Percentiles rank a stretch among this genome's conserved stretches.
Evolutionary conservation across 2,888 invertebrate species (phyloP).

Genomic region (Leucophenga maculata): DNA sequence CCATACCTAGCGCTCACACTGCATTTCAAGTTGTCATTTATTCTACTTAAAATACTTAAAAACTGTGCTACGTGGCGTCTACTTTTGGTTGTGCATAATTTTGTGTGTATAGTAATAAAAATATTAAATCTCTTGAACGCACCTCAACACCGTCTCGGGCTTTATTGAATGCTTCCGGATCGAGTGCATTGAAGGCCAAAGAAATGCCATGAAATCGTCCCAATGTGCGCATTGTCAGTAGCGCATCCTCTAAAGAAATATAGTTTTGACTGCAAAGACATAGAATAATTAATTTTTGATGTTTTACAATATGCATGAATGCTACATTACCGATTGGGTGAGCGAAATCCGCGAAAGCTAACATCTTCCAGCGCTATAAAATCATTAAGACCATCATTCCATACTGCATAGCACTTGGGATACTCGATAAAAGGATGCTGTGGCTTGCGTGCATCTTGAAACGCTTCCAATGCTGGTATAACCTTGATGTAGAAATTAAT

Average conservation of each 20-base stretch:
- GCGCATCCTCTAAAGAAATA: conserved; percentile 72
- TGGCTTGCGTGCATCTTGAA: conserved; percentile 58
- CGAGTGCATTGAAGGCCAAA: conserved; percentile 76
- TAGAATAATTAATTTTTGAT: background rate
- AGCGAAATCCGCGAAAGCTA: conserved; percentile 71
- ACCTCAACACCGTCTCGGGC: conserved; percentile 69
- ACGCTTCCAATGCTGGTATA: conserved; percentile 66
- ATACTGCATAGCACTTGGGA: conserved; percentile 72
- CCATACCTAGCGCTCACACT: too few species aligned
- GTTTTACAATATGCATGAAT: background rate
- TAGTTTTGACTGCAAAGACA: conserved; percentile 44
- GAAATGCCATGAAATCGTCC: conserved; percentile 77
- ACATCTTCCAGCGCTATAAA: conserved; percentile 76
- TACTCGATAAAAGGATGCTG: conserved; percentile 75
- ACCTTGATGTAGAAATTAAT: conserved; percentile 77
- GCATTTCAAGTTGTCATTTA: too few species aligned
- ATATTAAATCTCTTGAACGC: background rate
- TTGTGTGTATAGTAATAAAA: too few species aligned
- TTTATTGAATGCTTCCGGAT: conserved; percentile 73
- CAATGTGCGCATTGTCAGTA: conserved; percentile 73
- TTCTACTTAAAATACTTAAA: too few species aligned
- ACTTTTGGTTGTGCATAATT: too few species aligned
- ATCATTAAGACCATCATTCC: conserved; percentile 75
- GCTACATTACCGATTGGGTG: conserved; percentile 69
- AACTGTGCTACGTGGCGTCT: too few species aligned